Conservation (phyloP, 2,797 vertebrate species). For the Okamejei kenojei region DNA sequence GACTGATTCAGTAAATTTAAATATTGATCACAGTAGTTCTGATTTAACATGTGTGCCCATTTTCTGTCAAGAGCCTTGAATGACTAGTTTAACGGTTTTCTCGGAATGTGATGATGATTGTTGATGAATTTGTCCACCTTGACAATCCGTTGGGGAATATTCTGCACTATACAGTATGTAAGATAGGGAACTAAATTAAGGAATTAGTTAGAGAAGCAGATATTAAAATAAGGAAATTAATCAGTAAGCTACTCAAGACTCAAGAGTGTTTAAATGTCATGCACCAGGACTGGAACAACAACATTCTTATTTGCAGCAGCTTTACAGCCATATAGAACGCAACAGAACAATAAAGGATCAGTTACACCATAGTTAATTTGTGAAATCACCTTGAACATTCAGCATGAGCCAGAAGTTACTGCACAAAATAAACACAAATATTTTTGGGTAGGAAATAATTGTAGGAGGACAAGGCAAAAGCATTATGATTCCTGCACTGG, state of each 20-base stretch:
- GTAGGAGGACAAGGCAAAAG: background rate
- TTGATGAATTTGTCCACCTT: background rate
- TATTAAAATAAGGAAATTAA: background rate
- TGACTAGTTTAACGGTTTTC: background rate
- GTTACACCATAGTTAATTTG: background rate
- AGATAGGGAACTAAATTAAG: background rate
- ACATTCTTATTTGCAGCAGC: too few species aligned
- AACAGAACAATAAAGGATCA: too few species aligned
- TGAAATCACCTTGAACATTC: background rate
- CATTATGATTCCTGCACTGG: too few species aligned
- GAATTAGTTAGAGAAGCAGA: background rate
- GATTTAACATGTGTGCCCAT: background rate
- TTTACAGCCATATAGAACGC: too few species aligned
- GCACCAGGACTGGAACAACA: too few species aligned
- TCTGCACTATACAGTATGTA: background rate
- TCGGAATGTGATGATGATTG: background rate
- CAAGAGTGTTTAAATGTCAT: too few species aligned
- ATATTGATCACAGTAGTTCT: background rate
- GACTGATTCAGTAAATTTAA: background rate
- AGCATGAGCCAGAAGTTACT: background rate
- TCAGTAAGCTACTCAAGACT: background rate
- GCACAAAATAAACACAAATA: background rate
- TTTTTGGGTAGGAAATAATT: background rate
- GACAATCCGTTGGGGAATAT: background rate
- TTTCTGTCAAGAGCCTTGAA: background rate